A percentile compares a stretch with the other conserved stretches of the same genome.
phyloP scores from a whole-genome alignment of 1,140 invertebrate species.

The Papilio glaucus region DNA sequence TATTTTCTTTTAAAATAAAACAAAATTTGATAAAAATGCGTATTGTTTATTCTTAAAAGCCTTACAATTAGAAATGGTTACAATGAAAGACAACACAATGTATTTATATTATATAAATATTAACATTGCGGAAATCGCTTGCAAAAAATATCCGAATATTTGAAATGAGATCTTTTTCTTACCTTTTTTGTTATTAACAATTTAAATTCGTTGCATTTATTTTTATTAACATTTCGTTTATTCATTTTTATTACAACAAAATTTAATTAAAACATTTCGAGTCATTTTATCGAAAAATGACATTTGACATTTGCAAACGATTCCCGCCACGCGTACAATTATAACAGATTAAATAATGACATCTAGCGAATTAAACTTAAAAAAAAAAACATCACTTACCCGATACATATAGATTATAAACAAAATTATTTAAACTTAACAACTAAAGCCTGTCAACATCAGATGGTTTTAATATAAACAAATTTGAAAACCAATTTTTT shows the following conservation, averaged over 20 bases:
- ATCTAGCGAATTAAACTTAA: conserved; percentile 34
- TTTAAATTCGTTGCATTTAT: no score
- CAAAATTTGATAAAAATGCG: conserved; percentile 30
- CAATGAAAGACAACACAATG: conserved; percentile 9
- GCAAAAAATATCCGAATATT: neutral
- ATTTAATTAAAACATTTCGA: neutral
- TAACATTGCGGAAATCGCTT: neutral
- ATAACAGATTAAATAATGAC: conserved; percentile 31
- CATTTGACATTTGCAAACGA: conserved; percentile 5
- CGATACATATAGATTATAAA: conserved; percentile 17
- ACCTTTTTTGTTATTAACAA: no score
- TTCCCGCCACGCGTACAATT: neutral
- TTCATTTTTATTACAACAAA: no score
- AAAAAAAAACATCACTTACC: conserved; percentile 27
- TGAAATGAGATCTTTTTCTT: no score
- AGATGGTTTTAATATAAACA: neutral
- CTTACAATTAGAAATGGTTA: conserved; percentile 36
- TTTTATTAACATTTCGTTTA: no score
- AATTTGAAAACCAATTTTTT: conserved; percentile 2
- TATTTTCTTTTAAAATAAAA: neutral
- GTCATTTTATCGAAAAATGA: no score
- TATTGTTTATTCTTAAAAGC: conserved; percentile 36
- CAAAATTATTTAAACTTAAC: conserved; percentile 27
- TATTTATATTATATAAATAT: conserved; percentile 4
- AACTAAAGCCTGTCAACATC: neutral